Base-by-base conservation (phyloP, 2,888 invertebrate species). In the Anthophora plumipes region DNA sequence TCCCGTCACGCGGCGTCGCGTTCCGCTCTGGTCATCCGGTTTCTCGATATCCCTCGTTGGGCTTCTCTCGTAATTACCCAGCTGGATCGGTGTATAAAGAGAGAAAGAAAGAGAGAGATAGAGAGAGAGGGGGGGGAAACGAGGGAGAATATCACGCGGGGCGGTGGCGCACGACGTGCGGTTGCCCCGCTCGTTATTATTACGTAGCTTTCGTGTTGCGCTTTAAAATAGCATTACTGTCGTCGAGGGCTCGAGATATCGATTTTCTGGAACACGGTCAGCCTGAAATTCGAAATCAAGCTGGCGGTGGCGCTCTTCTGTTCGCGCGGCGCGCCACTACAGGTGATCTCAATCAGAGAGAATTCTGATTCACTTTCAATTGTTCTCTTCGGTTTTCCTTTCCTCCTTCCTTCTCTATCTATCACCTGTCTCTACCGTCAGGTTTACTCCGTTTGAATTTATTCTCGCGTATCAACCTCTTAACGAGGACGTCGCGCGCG, bases 221-320 rank as follows among this genome's bases (percentile, higher is more conserved):
- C 82, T 82, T 69, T 72, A 73, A 82, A 77, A 82, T 82, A 82
- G 82, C 77, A 70, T 72, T 69, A 64, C 43, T 48, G 72, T 67
- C 71, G 81, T n/a, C 70, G 79, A 50, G 39, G 59, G 63, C 67
- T 52, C 46, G 64, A 39, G 22, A 50, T 81, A 82, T 81, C 67
- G 81, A 82, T 82, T 82, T 71, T 81, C 69, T 41, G 67, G 61
- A 71, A 73, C 76, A 81, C 67, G 75, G 70, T 79, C 79, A 64
- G 77, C 52, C 52, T 63, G 68, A 71, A 81, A 71, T 71, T 82
- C 80, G 69, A 80, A 81, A 66, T 73, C 63, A 48, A 73, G 37
- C 22, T 22, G 50, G 22, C 68, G 14, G 39, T 37, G 50, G 22
- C 68, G 14, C 50, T 46, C 11, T 17, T 72, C 37, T 54, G 39